These are phyloP conservation scores for Turnix velox DNA, from an alignment of 2,113 vertebrate species.

Conservation along the genomic window DNA sequence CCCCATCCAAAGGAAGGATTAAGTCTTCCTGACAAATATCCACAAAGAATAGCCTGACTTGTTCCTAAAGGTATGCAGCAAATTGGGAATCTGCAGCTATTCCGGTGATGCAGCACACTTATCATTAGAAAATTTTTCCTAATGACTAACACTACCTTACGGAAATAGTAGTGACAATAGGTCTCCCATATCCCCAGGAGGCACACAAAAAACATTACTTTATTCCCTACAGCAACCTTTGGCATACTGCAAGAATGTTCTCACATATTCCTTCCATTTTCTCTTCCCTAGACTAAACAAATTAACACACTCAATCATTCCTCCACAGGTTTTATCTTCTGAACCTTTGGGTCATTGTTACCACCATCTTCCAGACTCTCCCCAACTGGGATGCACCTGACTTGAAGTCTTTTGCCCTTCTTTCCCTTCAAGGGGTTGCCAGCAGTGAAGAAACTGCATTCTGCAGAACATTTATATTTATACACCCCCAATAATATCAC, in stretches of 20 bases:
- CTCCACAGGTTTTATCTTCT: background rate
- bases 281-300: background rate
- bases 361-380: background rate
- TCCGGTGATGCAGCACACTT: background rate
- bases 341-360: background rate
- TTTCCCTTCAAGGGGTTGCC: background rate
- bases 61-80: background rate
- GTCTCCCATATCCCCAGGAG: background rate
- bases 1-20: background rate
- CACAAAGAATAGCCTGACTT: background rate
- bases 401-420: background rate
- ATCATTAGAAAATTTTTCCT: background rate
- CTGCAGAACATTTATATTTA: background rate
- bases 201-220: background rate
- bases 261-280: background rate
- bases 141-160: background rate
- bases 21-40: background rate
- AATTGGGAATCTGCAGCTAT: background rate
- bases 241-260: background rate
- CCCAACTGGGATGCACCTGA: background rate
- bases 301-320: background rate
- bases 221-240: background rate
- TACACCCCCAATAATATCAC: background rate
- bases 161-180: background rate
- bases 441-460: background rate